Percentiles rank a stretch among this genome's conserved stretches.
These are phyloP conservation scores for Phrynocephalus vlangalii DNA, from an alignment of 2,797 vertebrate genomes.

Conservation along the genomic window DNA sequence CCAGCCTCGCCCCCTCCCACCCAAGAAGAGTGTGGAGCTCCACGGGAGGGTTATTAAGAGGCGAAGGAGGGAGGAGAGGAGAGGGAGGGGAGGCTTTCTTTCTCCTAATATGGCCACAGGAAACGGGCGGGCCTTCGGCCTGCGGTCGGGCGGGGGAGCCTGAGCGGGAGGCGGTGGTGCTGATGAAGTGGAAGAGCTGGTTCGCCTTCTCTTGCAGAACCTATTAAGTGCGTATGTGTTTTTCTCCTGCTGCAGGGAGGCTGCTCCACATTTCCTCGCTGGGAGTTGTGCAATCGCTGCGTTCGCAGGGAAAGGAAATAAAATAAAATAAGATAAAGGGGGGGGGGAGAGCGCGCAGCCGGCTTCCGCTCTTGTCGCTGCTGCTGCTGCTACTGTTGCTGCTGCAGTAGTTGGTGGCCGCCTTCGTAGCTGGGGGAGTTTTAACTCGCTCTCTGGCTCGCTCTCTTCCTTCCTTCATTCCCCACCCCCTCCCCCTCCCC, in stretches of 20 bases:
- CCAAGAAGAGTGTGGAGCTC: too few relatives aligned
- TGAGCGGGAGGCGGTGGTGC: slow-evolving; percentile 62
- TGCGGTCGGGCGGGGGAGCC: slow-evolving; percentile 51
- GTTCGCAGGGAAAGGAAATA: slow-evolving; percentile 53
- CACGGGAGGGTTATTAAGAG: neutral
- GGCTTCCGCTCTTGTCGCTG: slow-evolving; percentile 57
- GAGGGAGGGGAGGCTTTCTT: slow-evolving; percentile 27
- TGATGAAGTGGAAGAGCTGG: slow-evolving; percentile 74
- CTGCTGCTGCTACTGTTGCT: slow-evolving; percentile 29
- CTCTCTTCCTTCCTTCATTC: neutral
- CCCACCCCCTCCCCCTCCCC: slow-evolving; percentile 22
- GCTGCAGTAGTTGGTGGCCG: slow-evolving; percentile 32
- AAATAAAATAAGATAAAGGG: neutral
- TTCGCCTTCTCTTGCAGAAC: slow-evolving; percentile 58
- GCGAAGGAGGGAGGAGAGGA: neutral
- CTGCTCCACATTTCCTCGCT: slow-evolving; percentile 58
- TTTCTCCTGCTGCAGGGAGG: slow-evolving; percentile 11
- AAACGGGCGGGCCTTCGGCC: slow-evolving; percentile 71
- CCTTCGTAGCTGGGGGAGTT: slow-evolving; percentile 34
- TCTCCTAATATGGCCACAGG: slow-evolving; percentile 73
- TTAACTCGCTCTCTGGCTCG: neutral
- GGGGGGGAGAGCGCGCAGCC: neutral
- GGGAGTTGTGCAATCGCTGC: slow-evolving; percentile 75
- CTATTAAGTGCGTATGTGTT: slow-evolving; percentile 36
- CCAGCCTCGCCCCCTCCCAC: neutral